Evolutionary conservation across 2,888 invertebrate species (phyloP), one percentile per base, ranked within the genome.

Genomic region (Sminthurinus aureus): DNA sequence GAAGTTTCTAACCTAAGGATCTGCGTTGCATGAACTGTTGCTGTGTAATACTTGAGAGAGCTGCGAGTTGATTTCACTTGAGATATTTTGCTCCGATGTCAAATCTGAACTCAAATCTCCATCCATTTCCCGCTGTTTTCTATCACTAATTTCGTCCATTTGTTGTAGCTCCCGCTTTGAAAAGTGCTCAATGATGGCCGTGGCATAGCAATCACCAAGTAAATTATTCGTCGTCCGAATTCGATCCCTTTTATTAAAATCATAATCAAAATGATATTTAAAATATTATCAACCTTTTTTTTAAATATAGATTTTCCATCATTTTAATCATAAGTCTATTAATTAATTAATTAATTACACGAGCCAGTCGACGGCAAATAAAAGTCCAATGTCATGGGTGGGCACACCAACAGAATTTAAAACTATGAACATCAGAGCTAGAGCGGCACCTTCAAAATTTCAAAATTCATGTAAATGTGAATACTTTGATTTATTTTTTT

Each of bases 291-390:
- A 58, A 58, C 0, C 58, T 18, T 58, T 18, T 58, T 18, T 58
- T 15, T 15, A 58, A 9, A 58, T 1, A 20, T 3, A 20, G 67
- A 20, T 69, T n/a, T 69, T 69, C 0, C 13, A 69, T 69, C 2
- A 3, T 11, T 20, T 11, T 69, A n/a, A n/a, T 11, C 67, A 20
- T 11, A 22, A n/a, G n/a, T 67, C n/a, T 67, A 6, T 6, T 20
- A 20, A 69, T 69, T 69, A 9, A 11, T 64, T 64, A 12, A 15
- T 18, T 26, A 94, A 95, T 94, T 90, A 96, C 96, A 96, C 95
- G 89, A 96, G 94, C 96, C 96, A 96, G 90, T 96, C 96, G 78
- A 96, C 94, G 82, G 96, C 95, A 89, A 96, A 96, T 9, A 96
- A 91, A 12, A 96, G 90, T 0, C 95, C 95, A 0, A 96, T 95